Evolutionary conservation across 2,113 vertebrate genomes (phyloP), one percentile per base, ranked within the genome.

Genomic region (Macroglossus sobrinus): DNA sequence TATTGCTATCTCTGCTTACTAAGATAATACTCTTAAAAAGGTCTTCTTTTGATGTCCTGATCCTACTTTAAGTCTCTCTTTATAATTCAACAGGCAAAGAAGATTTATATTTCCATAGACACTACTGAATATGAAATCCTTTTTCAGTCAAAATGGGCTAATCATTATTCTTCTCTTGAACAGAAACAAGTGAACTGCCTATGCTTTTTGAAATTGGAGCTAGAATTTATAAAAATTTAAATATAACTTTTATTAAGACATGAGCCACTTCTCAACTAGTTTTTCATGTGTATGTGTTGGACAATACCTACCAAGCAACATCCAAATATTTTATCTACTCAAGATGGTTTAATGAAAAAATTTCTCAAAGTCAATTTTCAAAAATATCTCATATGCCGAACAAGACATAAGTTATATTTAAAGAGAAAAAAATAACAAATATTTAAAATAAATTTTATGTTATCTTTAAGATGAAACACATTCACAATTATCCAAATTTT

Each of bases 101-200:
- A 85, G 89, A 72, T 53, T 87, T 43, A 0, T 30, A 81, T 75
- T 86, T 63, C n/a, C 72, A 71, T 55, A 69, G 72, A 76, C 33
- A 75, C 40, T 55, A 72, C 45, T 86, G 89, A 89, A 93, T 89
- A 14, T 76, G 68, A 93, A 95, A 93, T 59, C 2, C 11, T 13
- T 89, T 76, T 91, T 93, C 38, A 95, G 35, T 57, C 57, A 53
- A 71, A 96, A 88, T 79, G 30, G 24, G 13, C n/a, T 96, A 84
- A 84, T 95, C 35, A 26, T 95, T 85, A 94, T 94, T 96, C 92
- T 85, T 71, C 69, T 87, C 84, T 35, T 88, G 84, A 95, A 76
- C 91, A 81, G 28, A 88, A 11, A 21, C 21, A 72, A 87, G 80
- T 91, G 76, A 72, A 72, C 38, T 92, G 19, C 21, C 69, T 38